A percentile compares a stretch with the other conserved stretches of the same genome.
phyloP scores from a whole-genome alignment of 1,140 invertebrate species.

The Caenorhabditis latens region DNA sequence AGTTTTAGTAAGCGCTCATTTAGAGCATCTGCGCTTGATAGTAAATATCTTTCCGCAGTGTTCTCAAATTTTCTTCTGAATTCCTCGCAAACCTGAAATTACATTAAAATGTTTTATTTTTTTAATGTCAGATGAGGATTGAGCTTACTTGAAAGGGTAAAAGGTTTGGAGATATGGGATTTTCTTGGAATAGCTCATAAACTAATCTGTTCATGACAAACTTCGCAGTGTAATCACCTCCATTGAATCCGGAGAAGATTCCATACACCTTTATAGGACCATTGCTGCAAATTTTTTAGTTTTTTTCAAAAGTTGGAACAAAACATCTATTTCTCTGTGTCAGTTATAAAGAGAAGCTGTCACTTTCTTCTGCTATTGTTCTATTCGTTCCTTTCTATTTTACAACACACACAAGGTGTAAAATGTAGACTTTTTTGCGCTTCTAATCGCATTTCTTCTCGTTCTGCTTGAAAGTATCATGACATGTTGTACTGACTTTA shows the following conservation, averaged over 20 bases:
- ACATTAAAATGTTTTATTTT: not conserved
- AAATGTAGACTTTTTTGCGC: not conserved
- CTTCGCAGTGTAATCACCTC: slow-evolving; percentile 30
- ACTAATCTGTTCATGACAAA: slow-evolving; percentile 59
- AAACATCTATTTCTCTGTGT: too few species aligned
- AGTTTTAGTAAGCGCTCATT: not conserved
- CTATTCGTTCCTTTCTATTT: not conserved
- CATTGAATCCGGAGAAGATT: slow-evolving; percentile 61
- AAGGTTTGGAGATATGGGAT: slow-evolving; percentile 44
- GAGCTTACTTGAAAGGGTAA: slow-evolving; percentile 7
- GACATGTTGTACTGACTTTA: too few species aligned
- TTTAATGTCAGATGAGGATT: too few species aligned
- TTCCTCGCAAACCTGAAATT: slow-evolving; percentile 17
- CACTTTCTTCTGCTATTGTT: slow-evolving; percentile 1
- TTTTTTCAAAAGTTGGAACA: too few species aligned
- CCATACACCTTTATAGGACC: slow-evolving; percentile 53
- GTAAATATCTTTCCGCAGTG: slow-evolving; percentile 5
- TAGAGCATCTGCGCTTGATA: not conserved
- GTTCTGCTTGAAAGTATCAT: too few species aligned
- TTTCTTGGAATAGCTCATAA: slow-evolving; percentile 57
- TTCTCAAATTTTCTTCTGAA: slow-evolving; percentile 48
- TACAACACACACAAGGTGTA: not conserved
- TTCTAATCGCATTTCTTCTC: not conserved
- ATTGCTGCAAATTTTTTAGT: slow-evolving; percentile 5
- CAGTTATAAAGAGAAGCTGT: not conserved